Base-by-base conservation (phyloP, 1,140 invertebrate genomes). In the Aphis craccivora region DNA sequence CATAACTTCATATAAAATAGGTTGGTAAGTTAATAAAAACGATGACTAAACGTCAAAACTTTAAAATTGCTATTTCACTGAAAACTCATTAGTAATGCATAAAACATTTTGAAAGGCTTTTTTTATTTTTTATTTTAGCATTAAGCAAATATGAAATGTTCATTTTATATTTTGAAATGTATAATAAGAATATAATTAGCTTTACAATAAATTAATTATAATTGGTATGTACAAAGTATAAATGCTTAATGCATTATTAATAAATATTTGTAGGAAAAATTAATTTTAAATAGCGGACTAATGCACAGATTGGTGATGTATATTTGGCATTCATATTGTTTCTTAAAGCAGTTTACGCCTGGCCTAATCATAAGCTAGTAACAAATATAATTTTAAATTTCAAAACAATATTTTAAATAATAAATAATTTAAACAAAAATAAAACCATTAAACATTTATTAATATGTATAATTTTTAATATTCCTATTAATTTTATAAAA, bases 41-140 rank as follows among this genome's bases (percentile, higher is more conserved):
- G 35, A 53, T 25, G 22, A 60, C 35, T 60, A 55, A 60, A 90
- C 35, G 89, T 90, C 89, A 90, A 90, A 90, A 55, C 89, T 40
- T 55, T 60, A 30, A 60, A 90, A 40, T 53, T 40, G 25, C 11
- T 60, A 60, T 90, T 60, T n/a, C 23, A 90, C 89, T n/a, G 22
- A 60, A 60, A 90, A 60, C 53, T 90, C 89, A 90, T 90, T 90
- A 90, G 55, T 30, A 90, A 88, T 51, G n/a, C 25, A 87, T 40
- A 84, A 20, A 86, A 45, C 43, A 35, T 88, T 48, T 48, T 48
- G 2, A 48, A 88, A 48, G 22, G 30, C 25, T 88, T 88, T 43
- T 51, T 51, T 18, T 51, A 51, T 51, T 51, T 88, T 11, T 48
- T 87, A 30, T 86, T 86, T 86, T 45, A 8, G 14, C 86, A 88